These are phyloP conservation scores for Staurois parvus DNA, from an alignment of 2,797 vertebrate genomes.

Conservation along the genomic window DNA sequence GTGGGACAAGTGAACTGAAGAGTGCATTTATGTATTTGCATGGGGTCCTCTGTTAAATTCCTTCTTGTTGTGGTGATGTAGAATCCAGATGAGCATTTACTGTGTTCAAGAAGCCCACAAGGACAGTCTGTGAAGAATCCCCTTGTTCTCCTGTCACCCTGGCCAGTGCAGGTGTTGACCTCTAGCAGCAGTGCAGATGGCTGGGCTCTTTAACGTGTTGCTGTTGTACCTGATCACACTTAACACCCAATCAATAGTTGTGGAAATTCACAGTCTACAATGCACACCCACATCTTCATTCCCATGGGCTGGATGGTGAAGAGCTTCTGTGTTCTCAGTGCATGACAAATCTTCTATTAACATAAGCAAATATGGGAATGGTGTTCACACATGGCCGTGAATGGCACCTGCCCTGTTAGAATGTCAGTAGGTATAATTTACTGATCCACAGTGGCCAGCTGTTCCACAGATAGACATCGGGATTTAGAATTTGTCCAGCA, in stretches of 20 bases:
- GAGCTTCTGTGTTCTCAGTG: not conserved
- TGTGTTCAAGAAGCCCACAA: not conserved
- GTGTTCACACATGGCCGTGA: slow-evolving; percentile 26
- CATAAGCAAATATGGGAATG: slow-evolving; percentile 33
- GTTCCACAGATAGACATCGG: not conserved
- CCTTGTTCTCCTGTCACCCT: slow-evolving; percentile 8
- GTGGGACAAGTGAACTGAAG: not conserved
- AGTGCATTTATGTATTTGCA: not conserved
- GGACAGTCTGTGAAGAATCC: not conserved
- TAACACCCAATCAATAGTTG: slow-evolving; percentile 50
- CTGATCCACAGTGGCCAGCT: slow-evolving; percentile 10
- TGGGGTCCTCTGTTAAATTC: not conserved
- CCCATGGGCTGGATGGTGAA: not conserved
- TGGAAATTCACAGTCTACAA: slow-evolving; percentile 26
- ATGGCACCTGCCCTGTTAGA: not conserved
- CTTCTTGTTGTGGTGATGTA: not conserved
- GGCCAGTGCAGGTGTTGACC: slow-evolving; percentile 14
- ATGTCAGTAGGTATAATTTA: not conserved
- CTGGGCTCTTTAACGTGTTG: slow-evolving; percentile 14
- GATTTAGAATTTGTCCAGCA: not conserved
- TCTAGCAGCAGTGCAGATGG: not conserved
- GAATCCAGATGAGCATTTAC: slow-evolving; percentile 14
- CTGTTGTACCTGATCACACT: slow-evolving; percentile 27
- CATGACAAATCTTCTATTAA: slow-evolving; percentile 17
- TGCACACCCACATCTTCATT: slow-evolving; percentile 37